These are phyloP conservation scores for Danaus plexippus DNA, from an alignment of 1,140 invertebrate genomes.

Conservation along the genomic window DNA sequence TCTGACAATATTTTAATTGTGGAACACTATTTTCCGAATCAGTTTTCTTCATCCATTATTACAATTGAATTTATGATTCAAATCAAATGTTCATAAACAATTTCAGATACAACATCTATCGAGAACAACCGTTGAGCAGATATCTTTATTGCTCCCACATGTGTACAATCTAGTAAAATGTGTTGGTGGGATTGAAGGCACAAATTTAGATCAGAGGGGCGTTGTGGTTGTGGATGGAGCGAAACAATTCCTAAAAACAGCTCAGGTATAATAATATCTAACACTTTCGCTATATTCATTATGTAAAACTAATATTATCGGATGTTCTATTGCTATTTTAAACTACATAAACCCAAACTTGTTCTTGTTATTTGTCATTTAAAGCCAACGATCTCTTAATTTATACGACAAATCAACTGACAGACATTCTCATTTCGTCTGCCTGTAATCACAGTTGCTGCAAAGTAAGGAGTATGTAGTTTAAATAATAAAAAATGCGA, in stretches of 20 bases:
- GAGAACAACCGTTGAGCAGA: slow-evolving; percentile 24
- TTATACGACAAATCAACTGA: no score
- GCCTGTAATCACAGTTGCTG: no score
- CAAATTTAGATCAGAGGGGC: slow-evolving; percentile 21
- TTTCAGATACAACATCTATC: slow-evolving; percentile 28
- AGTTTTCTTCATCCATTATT: no score
- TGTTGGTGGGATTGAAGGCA: slow-evolving; percentile 19
- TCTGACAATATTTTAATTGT: no score
- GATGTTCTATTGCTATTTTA: neutral
- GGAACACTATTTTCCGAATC: no score
- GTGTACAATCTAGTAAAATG: slow-evolving; percentile 26
- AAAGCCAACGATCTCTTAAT: no score
- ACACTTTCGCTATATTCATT: neutral
- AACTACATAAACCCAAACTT: no score
- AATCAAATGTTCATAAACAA: neutral
- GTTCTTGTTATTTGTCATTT: no score
- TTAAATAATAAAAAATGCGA: no score
- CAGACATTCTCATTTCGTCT: no score
- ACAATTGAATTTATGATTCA: no score
- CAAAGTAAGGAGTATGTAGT: no score
- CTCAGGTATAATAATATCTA: slow-evolving; percentile 20
- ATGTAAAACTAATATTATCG: neutral
- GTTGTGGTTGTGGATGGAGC: slow-evolving; percentile 29
- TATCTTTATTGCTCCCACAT: slow-evolving; percentile 25
- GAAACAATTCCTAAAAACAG: slow-evolving; percentile 25